Evolutionary conservation across 2,113 vertebrate species (phyloP), one percentile per base, ranked within the genome.

Genomic region (Benitochromis conjunctus): DNA sequence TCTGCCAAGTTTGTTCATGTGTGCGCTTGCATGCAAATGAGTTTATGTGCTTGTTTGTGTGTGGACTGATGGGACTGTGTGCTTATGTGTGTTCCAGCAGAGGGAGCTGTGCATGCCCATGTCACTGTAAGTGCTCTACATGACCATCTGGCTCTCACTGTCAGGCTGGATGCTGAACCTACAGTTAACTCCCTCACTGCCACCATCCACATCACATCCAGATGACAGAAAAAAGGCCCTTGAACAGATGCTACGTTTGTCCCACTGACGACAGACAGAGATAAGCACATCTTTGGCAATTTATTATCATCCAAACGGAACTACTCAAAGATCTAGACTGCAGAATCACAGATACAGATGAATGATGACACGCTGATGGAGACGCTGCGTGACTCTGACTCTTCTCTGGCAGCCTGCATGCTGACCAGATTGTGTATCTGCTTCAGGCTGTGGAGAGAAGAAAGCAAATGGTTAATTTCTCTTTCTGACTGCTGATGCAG

Each of bases 101-200:
- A 92, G 94, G 94, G 93, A 89, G 93, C 92, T 95, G 87, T 94
- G 88, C 87, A 89, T 77, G 84, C 81, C 86, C 92, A 57, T 88
- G 87, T 94, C 88, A 89, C 93, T 92, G 91, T 88, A 84, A 93
- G 92, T 90, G 93, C 92, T 92, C 92, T 91, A 91, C 93, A 94
- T 91, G 94, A 94, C 96, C 96, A 96, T 96, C 96, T 96, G 96
- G 95, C 92, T 94, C 93, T 90, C 92, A 36, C 94, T 81, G 86
- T 94, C 91, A 90, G 92, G 87, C 81, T 93, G 92, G 89, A 94
- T 90, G 89, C 92, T 88, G 88, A 94, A 94, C 89, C 92, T 92
- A 89, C 71, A 11, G 81, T 95, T 96, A 95, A 96, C 95, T 85
- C 92, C 80, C 80, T 93, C 87, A 4, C 86, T 81, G 81, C 94